phyloP scores from a whole-genome alignment of 2,888 invertebrate species.

The Scaptomyza caliginosa region DNA sequence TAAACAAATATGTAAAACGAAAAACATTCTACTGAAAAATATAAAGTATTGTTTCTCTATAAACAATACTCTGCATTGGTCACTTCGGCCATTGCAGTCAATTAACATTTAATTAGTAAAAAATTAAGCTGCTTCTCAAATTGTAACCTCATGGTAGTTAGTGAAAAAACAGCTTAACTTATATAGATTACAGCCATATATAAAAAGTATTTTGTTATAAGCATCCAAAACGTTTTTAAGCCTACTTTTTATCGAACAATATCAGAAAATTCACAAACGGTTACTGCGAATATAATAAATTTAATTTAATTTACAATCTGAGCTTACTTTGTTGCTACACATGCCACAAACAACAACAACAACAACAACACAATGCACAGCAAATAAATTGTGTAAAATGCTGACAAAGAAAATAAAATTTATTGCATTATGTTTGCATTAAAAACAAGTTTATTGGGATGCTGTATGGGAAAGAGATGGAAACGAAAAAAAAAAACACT shows the following conservation, averaged over 20 bases:
- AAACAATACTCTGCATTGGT: too few relatives aligned
- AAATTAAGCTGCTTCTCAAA: not conserved
- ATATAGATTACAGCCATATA: conserved; percentile 38
- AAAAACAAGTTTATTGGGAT: conserved; percentile 54
- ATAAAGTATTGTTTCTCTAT: too few relatives aligned
- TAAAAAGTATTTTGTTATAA: conserved; percentile 64
- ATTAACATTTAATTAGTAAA: not conserved
- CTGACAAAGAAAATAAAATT: conserved; percentile 66
- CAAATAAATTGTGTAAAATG: conserved; percentile 50
- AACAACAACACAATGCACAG: conserved; percentile 31
- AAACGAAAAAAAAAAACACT: too few relatives aligned
- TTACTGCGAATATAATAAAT: conserved; percentile 59
- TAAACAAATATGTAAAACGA: too few relatives aligned
- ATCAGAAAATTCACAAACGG: conserved; percentile 17
- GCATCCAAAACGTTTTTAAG: conserved; percentile 52
- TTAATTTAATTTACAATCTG: conserved; percentile 72
- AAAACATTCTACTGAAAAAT: too few relatives aligned
- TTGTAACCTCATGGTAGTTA: not conserved
- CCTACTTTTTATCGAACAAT: conserved; percentile 18
- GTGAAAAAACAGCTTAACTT: not conserved
- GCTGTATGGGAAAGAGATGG: not conserved
- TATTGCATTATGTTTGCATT: conserved; percentile 69
- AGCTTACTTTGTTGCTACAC: conserved; percentile 56
- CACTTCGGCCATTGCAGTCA: too few relatives aligned
- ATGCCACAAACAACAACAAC: conserved; percentile 22